Percentiles rank a stretch among this genome's conserved stretches.
These are phyloP conservation scores for Chloebia gouldiae DNA, from an alignment of 2,113 vertebrate species.

Conservation along the genomic window DNA sequence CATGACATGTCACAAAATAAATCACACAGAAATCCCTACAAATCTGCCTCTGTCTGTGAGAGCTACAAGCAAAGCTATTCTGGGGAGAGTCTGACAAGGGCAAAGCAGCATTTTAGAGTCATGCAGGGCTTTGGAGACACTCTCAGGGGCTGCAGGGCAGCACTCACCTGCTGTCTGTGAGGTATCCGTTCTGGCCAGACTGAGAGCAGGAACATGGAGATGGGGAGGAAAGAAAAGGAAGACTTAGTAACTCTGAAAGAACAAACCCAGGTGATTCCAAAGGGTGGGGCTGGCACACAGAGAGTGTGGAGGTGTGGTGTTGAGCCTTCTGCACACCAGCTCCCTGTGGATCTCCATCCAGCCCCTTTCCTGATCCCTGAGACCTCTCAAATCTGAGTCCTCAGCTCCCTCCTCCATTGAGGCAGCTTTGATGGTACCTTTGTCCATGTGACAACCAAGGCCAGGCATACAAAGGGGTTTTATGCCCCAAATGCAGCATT, in stretches of 20 bases:
- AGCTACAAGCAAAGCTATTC: conserved; percentile 91
- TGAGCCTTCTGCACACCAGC: neutral
- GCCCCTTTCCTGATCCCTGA: neutral
- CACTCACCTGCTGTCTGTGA: conserved; percentile 95
- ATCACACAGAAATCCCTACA: conserved; percentile 88
- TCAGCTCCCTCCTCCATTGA: neutral
- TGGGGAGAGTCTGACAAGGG: conserved; percentile 90
- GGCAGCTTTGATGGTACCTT: neutral
- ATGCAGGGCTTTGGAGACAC: neutral
- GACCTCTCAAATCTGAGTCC: neutral
- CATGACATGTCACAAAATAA: conserved; percentile 73
- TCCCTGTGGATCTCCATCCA: neutral
- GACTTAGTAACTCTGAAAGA: conserved; percentile 12
- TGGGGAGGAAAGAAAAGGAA: conserved; percentile 64
- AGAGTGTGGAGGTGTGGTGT: neutral
- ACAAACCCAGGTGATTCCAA: neutral
- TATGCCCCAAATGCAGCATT: neutral
- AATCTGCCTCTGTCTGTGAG: conserved; percentile 92
- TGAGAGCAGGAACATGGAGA: conserved; percentile 64
- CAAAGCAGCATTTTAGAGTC: conserved; percentile 63
- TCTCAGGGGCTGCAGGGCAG: neutral
- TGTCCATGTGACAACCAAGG: neutral
- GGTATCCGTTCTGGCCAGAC: conserved; percentile 97
- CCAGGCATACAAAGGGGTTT: neutral
- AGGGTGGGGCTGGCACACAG: neutral